phyloP scores from a whole-genome alignment of 2,888 invertebrate species.

The Luffia ferchaultella region DNA sequence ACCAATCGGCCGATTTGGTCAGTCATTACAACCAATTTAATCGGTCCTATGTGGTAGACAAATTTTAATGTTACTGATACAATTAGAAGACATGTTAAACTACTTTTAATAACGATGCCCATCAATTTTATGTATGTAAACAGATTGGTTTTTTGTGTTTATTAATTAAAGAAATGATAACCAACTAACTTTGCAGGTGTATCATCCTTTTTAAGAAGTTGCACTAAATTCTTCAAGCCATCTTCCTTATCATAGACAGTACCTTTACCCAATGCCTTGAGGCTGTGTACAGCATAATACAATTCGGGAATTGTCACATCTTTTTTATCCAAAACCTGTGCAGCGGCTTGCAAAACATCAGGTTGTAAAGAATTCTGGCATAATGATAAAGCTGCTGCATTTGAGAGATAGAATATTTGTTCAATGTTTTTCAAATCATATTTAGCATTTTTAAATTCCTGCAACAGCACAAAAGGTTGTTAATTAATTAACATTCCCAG shows the following conservation, averaged over 20 bases:
- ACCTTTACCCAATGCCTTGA: constrained; percentile 73
- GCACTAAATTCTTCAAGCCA: constrained; percentile 75
- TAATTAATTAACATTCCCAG: too few relatives aligned
- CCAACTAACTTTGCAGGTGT: constrained; percentile 74
- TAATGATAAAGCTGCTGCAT: constrained; percentile 66
- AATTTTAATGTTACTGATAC: too few relatives aligned
- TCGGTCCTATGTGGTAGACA: too few relatives aligned
- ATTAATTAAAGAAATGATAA: too few relatives aligned
- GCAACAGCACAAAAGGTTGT: constrained; percentile 16
- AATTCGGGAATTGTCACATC: constrained; percentile 74
- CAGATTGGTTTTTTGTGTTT: too few relatives aligned
- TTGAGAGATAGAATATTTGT: constrained; percentile 72
- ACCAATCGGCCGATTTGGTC: too few relatives aligned
- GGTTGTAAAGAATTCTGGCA: constrained; percentile 60
- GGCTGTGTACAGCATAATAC: constrained; percentile 75
- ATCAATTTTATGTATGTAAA: too few relatives aligned
- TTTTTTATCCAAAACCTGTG: constrained; percentile 70
- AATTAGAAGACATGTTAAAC: too few relatives aligned
- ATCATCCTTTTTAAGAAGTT: constrained; percentile 86
- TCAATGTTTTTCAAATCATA: constrained; percentile 51
- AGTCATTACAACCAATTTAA: too few relatives aligned
- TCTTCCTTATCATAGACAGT: constrained; percentile 71
- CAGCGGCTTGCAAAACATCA: constrained; percentile 51
- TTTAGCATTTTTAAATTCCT: constrained; percentile 39
- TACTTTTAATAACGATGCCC: too few relatives aligned